phyloP scores from a whole-genome alignment of 2,888 invertebrate species.

The Caenorhabditis zanzibari region DNA sequence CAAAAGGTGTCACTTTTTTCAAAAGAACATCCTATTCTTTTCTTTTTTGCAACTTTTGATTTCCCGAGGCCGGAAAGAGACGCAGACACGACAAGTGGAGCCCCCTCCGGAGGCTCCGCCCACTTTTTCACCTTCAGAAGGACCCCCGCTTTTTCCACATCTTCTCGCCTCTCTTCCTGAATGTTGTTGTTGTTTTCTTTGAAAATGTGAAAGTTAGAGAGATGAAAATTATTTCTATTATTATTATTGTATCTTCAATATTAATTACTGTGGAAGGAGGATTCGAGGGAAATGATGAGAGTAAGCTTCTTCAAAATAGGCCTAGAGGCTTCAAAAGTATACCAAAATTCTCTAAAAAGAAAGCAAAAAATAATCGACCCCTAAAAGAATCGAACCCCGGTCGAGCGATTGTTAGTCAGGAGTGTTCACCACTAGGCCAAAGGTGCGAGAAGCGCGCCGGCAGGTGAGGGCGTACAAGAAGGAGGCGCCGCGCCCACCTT shows the following conservation, averaged over 20 bases:
- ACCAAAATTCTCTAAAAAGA: too few relatives aligned
- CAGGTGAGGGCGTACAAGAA: neutral
- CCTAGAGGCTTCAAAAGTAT: too few relatives aligned
- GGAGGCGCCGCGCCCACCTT: neutral
- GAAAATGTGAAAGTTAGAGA: slow-evolving; percentile 20
- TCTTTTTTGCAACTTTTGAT: slow-evolving; percentile 6
- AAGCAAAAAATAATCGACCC: neutral
- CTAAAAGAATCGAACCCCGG: slow-evolving; percentile 8
- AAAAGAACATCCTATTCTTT: slow-evolving; percentile 15
- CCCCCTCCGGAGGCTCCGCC: slow-evolving; percentile 40
- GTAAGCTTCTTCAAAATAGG: too few relatives aligned
- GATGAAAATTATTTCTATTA: slow-evolving; percentile 26
- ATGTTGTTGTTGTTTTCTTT: slow-evolving; percentile 4
- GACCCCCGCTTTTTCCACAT: neutral
- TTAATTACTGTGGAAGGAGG: slow-evolving; percentile 7
- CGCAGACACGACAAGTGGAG: neutral
- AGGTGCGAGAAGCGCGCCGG: neutral
- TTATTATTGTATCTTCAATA: neutral
- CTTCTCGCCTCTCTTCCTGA: neutral
- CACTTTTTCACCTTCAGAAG: slow-evolving; percentile 58
- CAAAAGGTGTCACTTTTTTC: slow-evolving; percentile 27
- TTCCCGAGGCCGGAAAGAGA: slow-evolving; percentile 2
- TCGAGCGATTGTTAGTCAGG: neutral
- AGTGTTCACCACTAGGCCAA: neutral
- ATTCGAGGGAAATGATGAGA: slow-evolving; percentile 30